Evolutionary conservation across 2,797 vertebrate species (phyloP).

Genomic region (Austrolebias charrua): DNA sequence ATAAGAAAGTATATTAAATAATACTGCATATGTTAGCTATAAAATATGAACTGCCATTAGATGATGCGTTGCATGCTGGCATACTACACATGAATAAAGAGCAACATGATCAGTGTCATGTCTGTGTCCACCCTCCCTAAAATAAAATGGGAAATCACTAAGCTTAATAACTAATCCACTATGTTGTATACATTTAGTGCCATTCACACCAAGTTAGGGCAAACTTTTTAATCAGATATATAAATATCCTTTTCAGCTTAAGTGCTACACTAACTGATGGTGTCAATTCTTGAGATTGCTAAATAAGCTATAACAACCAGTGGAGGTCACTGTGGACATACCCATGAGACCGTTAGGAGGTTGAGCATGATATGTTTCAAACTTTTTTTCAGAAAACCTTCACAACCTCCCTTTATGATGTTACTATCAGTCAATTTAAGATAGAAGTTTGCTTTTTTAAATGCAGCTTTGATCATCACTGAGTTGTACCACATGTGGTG

Average conservation of each 20-base stretch:
- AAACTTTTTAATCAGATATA: not conserved
- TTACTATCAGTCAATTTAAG: conserved; percentile 21
- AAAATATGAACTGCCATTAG: conserved; percentile 55
- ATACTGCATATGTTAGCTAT: conserved; percentile 32
- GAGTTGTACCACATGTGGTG: conserved; percentile 5
- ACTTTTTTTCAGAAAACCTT: conserved; percentile 4
- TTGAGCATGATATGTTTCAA: conserved; percentile 9
- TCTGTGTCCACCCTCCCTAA: conserved; percentile 8
- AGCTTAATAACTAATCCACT: not conserved
- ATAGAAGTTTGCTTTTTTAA: conserved; percentile 22
- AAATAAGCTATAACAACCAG: conserved; percentile 69
- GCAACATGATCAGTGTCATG: conserved; percentile 14
- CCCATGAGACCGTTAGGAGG: conserved; percentile 45
- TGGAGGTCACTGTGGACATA: conserved; percentile 77
- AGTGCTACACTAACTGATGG: conserved; percentile 29
- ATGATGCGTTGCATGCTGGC: conserved; percentile 28
- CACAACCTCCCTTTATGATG: conserved; percentile 12
- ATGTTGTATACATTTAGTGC: not conserved
- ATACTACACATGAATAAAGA: not conserved
- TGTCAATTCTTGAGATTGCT: conserved; percentile 26
- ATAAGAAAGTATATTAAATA: conserved; percentile 49
- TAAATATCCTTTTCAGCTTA: not conserved
- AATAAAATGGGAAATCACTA: conserved; percentile 16
- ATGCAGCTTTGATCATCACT: conserved; percentile 29
- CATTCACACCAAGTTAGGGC: not conserved